Base-by-base conservation (phyloP, 2,113 vertebrate genomes). In the Dromiciops gliroides region DNA sequence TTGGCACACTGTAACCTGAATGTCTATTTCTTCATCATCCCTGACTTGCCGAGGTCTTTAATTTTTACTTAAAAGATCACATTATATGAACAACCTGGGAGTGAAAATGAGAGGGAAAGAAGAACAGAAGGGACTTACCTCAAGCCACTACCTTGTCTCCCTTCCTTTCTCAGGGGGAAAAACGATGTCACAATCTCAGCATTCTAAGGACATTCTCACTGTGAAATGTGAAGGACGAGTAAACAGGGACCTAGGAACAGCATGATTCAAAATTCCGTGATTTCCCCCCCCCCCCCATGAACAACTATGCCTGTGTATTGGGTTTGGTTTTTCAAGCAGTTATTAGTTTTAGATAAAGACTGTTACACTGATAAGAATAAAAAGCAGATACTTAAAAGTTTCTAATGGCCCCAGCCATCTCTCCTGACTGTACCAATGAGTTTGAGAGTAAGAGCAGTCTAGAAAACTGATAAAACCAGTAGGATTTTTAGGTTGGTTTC, bases 21-120 rank as follows among this genome's bases (percentile, higher is more conserved):
- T 5, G 60, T 22, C 23, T 49, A 28, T 90, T 25, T 0, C 50
- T 56, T 48, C 52, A 31, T 47, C n/a, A 25, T 10, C 48, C 88
- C 89, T 48, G n/a, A 10, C 19, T 92, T 90, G 56, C 2, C 48
- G 47, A 94, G 31, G 67, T 48, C 3, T 83, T 75, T 75, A 19
- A 25, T 93, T 94, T 90, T 89, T 24, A 51, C 89, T 89, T 97
- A 93, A 92, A 10, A 89, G 3, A 60, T 51, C 14, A 93, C 26
- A 91, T 0, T 88, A 28, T 89, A 52, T 7, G 90, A 49, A 50
- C 75, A 90, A 48, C 83, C 83, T 90, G 48, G 60, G 52, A 50
- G 44, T 2, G 9, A 91, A 56, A 93, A 67, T 50, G n/a, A 48
- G 26, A 8, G 48, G 49, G 91, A 51, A 53, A 47, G 88, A 91